phyloP scores from a whole-genome alignment of 2,888 invertebrate genomes.

The Schizaphis graminum region DNA sequence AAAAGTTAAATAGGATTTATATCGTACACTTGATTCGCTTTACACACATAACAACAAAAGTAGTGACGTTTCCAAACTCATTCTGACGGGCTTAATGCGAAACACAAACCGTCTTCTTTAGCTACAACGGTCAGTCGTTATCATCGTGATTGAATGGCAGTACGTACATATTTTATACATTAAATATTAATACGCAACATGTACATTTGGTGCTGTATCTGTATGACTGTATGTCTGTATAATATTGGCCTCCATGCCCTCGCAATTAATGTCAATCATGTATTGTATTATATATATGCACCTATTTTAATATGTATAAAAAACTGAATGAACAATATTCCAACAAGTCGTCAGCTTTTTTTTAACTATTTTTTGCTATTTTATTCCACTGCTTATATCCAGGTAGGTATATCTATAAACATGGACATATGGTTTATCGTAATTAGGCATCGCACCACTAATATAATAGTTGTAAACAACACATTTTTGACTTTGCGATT shows the following conservation, averaged over 20 bases:
- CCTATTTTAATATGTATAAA: background rate
- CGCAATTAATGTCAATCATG: background rate
- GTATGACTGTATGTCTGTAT: background rate
- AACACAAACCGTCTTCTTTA: background rate
- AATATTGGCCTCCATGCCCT: background rate
- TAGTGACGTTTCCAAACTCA: background rate
- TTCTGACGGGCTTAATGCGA: background rate
- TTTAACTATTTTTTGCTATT: background rate
- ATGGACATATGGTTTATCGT: background rate
- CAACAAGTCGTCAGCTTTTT: background rate
- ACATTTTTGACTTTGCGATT: background rate
- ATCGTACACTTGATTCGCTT: background rate
- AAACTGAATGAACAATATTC: background rate
- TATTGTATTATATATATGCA: no score
- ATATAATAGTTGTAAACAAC: background rate
- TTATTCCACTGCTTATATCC: background rate
- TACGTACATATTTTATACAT: background rate
- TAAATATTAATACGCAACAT: background rate
- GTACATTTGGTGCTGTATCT: background rate
- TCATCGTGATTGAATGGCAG: background rate
- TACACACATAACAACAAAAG: background rate
- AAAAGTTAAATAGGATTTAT: background rate
- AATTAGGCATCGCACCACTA: background rate
- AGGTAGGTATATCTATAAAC: background rate
- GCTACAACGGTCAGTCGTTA: background rate